phyloP scores from a whole-genome alignment of 2,888 invertebrate genomes.

The Lepidocyrtoides sp. region DNA sequence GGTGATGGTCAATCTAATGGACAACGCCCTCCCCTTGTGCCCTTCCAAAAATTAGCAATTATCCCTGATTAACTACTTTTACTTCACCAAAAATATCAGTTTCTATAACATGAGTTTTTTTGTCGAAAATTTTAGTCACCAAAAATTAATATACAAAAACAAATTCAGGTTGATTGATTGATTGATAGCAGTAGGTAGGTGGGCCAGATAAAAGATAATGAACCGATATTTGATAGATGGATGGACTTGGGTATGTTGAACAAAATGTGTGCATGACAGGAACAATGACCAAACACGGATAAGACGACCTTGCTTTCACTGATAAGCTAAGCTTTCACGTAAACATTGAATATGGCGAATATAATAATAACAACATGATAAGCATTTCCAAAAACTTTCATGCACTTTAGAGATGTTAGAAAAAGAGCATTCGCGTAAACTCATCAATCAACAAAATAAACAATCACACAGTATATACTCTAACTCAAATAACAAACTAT shows the following conservation, averaged over 20 bases:
- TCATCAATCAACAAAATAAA: background rate
- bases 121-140: background rate
- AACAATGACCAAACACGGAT: background rate
- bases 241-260: background rate
- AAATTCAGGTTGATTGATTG: no score
- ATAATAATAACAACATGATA: background rate
- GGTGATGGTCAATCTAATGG: slow-evolving; percentile 39
- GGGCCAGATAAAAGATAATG: no score
- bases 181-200: no score
- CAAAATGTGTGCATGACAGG: background rate
- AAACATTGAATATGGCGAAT: background rate
- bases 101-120: slow-evolving; percentile 69
- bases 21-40: slow-evolving; percentile 69
- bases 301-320: background rate
- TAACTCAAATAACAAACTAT: background rate
- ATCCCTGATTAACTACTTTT: slow-evolving; percentile 66
- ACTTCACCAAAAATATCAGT: slow-evolving; percentile 39
- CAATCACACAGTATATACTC: background rate
- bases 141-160: background rate
- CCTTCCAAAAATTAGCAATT: slow-evolving; percentile 72
- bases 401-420: no score
- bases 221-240: background rate
- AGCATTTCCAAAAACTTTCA: background rate
- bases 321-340: background rate
- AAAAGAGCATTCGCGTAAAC: no score